These are phyloP conservation scores for Hormiphora californensis DNA, from an alignment of 37 sponge, comb jelly and placozoan species.

Conservation along the genomic window DNA sequence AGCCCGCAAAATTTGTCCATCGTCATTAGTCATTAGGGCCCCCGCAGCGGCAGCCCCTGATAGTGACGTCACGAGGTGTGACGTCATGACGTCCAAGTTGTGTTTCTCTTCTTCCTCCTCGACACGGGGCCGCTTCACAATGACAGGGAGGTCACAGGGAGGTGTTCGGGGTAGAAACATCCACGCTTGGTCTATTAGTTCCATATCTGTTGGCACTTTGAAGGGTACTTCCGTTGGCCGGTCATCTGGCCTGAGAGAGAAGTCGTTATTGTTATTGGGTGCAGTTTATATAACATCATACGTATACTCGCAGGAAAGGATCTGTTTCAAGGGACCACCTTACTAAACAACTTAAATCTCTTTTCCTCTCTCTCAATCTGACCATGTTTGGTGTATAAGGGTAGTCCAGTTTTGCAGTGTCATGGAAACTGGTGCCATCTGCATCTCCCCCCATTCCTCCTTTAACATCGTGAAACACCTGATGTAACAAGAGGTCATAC, in stretches of 20 bases:
- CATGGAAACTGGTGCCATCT: too few species aligned
- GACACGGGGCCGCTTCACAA: neutral
- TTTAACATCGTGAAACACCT: constrained; percentile 34
- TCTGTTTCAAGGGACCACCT: too few species aligned
- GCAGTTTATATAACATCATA: too few species aligned
- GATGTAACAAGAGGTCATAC: too few species aligned
- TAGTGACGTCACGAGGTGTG: constrained; percentile 22
- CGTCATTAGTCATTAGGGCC: neutral
- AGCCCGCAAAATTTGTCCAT: neutral
- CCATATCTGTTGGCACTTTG: constrained; percentile 12
- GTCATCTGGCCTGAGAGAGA: too few species aligned
- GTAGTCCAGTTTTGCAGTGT: too few species aligned
- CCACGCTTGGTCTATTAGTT: constrained; percentile 12
- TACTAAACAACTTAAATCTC: too few species aligned
- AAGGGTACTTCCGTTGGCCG: constrained; percentile 36
- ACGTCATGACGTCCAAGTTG: neutral
- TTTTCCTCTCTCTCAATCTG: too few species aligned
- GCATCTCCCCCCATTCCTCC: constrained; percentile 49
- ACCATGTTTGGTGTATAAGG: too few species aligned
- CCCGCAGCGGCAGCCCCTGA: neutral
- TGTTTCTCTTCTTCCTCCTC: neutral
- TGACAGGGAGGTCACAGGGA: too few species aligned
- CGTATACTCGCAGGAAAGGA: too few species aligned
- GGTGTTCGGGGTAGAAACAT: neutral
- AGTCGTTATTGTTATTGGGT: too few species aligned